A percentile compares a stretch with the other conserved stretches of the same genome.
Evolutionary conservation across 35 echinoderm and acorn worm genomes (phyloP).

Genomic region (Ophioderma brevispina): DNA sequence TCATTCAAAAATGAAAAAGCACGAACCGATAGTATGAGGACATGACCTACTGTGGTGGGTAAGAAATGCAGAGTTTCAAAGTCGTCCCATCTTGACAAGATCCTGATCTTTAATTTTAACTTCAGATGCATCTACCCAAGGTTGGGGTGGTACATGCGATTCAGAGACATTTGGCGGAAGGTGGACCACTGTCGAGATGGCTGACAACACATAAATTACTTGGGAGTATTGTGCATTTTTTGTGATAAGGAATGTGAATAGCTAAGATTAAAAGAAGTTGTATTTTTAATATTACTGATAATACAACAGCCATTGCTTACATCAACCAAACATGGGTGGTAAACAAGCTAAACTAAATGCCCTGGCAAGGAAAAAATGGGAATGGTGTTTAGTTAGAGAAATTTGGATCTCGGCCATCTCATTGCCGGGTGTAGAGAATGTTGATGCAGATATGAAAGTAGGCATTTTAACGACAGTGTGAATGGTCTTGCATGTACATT

Average conservation of each 20-base stretch:
- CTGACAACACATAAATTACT: constrained; percentile 64
- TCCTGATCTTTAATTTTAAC: too few relatives aligned
- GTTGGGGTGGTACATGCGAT: too few relatives aligned
- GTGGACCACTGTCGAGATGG: constrained; percentile 35
- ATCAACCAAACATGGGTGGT: constrained; percentile 40
- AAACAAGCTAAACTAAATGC: constrained; percentile 14
- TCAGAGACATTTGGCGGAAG: background rate
- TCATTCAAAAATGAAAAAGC: too few relatives aligned
- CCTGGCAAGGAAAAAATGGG: constrained; percentile 25
- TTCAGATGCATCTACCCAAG: too few relatives aligned
- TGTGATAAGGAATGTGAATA: too few relatives aligned
- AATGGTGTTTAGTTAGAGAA: constrained; percentile 53
- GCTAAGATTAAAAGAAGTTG: too few relatives aligned
- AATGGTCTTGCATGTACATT: constrained; percentile 12
- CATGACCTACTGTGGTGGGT: too few relatives aligned
- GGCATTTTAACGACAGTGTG: constrained; percentile 65
- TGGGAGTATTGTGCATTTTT: constrained; percentile 58
- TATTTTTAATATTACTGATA: constrained; percentile 48
- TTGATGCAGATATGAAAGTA: constrained; percentile 38
- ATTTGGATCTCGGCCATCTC: constrained; percentile 33
- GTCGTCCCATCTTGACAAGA: too few relatives aligned
- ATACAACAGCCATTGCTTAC: constrained; percentile 48
- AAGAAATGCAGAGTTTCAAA: too few relatives aligned
- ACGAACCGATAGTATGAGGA: too few relatives aligned
- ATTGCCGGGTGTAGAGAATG: constrained; percentile 60